Conservation (phyloP, 2,113 vertebrate species). For the Callipepla squamata region DNA sequence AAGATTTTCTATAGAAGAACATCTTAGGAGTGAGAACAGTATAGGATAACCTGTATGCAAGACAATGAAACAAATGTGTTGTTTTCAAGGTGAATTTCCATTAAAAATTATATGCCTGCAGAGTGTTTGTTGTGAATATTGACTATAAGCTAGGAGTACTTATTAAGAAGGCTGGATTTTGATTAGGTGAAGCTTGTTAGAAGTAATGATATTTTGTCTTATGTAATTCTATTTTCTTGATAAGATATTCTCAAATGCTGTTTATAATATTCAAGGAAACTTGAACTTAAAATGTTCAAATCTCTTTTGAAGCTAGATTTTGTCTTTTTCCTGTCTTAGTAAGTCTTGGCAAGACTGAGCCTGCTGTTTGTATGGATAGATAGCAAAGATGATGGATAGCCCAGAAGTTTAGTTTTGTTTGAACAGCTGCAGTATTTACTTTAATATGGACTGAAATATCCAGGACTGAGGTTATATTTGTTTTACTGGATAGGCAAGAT, state of each 20-base stretch:
- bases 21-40: not conserved
- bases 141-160: not conserved
- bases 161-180: not conserved
- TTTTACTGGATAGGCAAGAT: conserved; percentile 6
- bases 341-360: not conserved
- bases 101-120: not conserved
- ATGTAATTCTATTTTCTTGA: not conserved
- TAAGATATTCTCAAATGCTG: not conserved
- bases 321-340: not conserved
- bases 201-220: not conserved
- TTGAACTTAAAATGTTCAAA: not conserved
- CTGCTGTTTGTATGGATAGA: not conserved
- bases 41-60: not conserved
- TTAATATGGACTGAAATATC: conserved; percentile 6
- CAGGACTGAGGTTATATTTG: not conserved
- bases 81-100: not conserved
- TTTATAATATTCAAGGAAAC: not conserved
- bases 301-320: not conserved
- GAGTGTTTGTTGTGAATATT: not conserved
- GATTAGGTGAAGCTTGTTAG: not conserved
- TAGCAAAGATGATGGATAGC: conserved; percentile 17
- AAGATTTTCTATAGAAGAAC: not conserved
- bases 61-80: not conserved
- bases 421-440: conserved; percentile 46
- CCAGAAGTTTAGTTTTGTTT: conserved; percentile 44